Evolutionary conservation across 2,888 invertebrate species (phyloP).

Genomic region (Deilephila elpenor): DNA sequence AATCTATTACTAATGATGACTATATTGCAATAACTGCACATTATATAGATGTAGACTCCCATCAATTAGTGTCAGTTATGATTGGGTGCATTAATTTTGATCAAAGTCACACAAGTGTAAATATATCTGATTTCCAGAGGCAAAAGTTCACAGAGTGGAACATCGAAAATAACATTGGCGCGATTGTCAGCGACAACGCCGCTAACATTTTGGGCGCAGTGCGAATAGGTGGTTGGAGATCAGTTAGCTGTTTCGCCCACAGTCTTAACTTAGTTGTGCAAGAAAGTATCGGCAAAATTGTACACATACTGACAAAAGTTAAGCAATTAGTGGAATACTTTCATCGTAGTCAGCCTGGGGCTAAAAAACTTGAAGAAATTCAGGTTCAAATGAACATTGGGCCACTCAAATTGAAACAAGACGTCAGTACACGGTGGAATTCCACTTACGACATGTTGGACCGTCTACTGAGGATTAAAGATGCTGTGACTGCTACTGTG

Average conservation of each 20-base stretch:
- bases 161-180: slow-evolving; percentile 30
- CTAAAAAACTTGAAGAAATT: too few species aligned
- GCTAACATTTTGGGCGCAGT: slow-evolving; percentile 33
- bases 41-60: slow-evolving; percentile 25
- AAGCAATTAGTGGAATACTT: slow-evolving; percentile 2
- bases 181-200: slow-evolving; percentile 29
- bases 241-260: slow-evolving; percentile 33
- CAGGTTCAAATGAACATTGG: too few species aligned
- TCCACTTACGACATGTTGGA: too few species aligned
- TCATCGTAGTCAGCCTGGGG: too few species aligned
- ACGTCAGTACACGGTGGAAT: too few species aligned
- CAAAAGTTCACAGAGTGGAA: slow-evolving; percentile 28
- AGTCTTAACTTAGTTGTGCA: slow-evolving; percentile 22
- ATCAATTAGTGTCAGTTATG: slow-evolving; percentile 15
- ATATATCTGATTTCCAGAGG: slow-evolving; percentile 23
- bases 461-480: too few species aligned
- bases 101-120: slow-evolving; percentile 25
- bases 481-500: too few species aligned
- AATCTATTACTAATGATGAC: slow-evolving; percentile 27
- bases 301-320: slow-evolving; percentile 24
- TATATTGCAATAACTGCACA: slow-evolving; percentile 29
- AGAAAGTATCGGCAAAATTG: neutral
- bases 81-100: slow-evolving; percentile 20
- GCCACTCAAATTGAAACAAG: too few species aligned
- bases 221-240: slow-evolving; percentile 33